Base-by-base conservation (phyloP, 2,113 vertebrate genomes). In the Pangasianodon gigas region DNA sequence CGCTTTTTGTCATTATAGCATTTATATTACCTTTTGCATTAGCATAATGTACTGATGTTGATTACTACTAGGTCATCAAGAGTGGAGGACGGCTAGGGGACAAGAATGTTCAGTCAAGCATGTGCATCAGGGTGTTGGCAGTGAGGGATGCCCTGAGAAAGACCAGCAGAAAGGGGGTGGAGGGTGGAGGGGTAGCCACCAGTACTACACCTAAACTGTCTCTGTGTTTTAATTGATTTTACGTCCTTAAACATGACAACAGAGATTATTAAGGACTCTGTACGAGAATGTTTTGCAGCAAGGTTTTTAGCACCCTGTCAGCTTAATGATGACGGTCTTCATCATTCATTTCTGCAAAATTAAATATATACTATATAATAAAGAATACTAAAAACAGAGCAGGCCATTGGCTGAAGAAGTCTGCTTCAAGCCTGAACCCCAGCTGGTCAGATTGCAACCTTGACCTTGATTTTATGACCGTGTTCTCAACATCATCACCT, bases 41-140 rank as follows among this genome's bases (percentile, higher is more conserved):
- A 90, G 88, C 87, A 90, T 93, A 90, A 90, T 90, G 46, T 88
- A 91, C 89, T 93, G 81, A 87, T 79, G 87, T 90, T 91, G 81
- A 93, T 90, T 93, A 84, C 82, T 90, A 91, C 85, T 87, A 83
- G 91, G 89, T 56, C n/a, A 75, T 81, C 86, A 80, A 32, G 69
- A 88, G 13, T 16, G 32, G 14, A 46, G 29, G 75, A 54, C 5
- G 8, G 71, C 7, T 19, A 44, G 29, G 24, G 90, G 81, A 60
- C 52, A 65, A 88, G 52, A 71, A 86, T n/a, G 60, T 32, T 87
- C 83, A 87, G 85, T 67, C 89, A 89, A 46, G 88, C 85, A 86
- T 86, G 67, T 16, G 10, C 56, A 71, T 37, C 67, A 82, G 21
- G 0, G 56, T 51, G 81, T n/a, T 62, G 74, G 85, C 71, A 87